phyloP scores from a whole-genome alignment of 2,888 invertebrate species.

The Trissolcus japonicus region DNA sequence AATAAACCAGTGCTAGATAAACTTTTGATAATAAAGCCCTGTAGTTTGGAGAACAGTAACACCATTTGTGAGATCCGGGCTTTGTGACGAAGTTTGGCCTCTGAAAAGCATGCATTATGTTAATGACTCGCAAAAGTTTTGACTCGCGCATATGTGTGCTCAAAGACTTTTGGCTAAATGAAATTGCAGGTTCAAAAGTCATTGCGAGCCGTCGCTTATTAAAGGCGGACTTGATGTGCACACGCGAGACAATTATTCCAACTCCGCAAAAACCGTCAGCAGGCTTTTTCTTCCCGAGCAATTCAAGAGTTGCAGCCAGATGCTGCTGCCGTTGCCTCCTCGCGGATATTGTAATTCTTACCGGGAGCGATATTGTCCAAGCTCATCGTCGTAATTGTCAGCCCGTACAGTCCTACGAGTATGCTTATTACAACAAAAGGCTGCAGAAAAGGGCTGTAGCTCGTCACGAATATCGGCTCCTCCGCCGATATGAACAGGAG shows the following conservation, averaged over 20 bases:
- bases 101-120: slow-evolving; percentile 62
- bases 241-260: slow-evolving; percentile 31
- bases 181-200: slow-evolving; percentile 38
- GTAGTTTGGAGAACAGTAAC: slow-evolving; percentile 82
- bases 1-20: slow-evolving; percentile 78
- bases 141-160: slow-evolving; percentile 39
- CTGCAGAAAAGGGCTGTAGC: slow-evolving; percentile 79
- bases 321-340: neutral
- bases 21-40: slow-evolving; percentile 80
- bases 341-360: slow-evolving; percentile 58
- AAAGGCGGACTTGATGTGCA: slow-evolving; percentile 13
- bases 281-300: neutral
- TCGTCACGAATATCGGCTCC: slow-evolving; percentile 62
- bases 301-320: neutral
- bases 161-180: slow-evolving; percentile 45
- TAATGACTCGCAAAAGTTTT: slow-evolving; percentile 44
- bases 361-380: slow-evolving; percentile 75
- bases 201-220: slow-evolving; percentile 35
- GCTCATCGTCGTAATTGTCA: slow-evolving; percentile 81
- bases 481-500: slow-evolving; percentile 68
- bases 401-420: slow-evolving; percentile 83
- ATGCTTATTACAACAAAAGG: slow-evolving; percentile 82
- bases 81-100: slow-evolving; percentile 69
- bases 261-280: slow-evolving; percentile 3
- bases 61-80: slow-evolving; percentile 81